Conservation (phyloP, 2,888 invertebrate genomes). For the Nudaria mundana region DNA sequence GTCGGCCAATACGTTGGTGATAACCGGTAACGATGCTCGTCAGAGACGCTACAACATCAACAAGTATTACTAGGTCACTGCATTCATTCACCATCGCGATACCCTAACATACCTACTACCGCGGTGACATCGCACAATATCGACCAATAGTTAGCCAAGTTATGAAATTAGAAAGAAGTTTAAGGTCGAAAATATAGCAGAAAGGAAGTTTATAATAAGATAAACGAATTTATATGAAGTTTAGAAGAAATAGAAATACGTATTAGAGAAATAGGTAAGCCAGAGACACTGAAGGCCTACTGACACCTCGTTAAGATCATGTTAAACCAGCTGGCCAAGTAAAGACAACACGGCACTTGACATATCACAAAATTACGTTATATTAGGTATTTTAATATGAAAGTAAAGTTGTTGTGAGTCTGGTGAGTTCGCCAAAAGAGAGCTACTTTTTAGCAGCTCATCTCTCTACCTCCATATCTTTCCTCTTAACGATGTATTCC, state of each 20-base stretch:
- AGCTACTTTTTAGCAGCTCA: constrained; percentile 52
- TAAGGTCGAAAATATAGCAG: constrained; percentile 54
- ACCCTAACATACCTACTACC: constrained; percentile 22
- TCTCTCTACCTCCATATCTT: constrained; percentile 97
- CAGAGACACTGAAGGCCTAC: constrained; percentile 51
- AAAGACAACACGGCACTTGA: constrained; percentile 69
- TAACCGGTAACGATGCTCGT: constrained; percentile 88
- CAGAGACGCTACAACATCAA: constrained; percentile 83
- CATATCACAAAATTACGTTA: constrained; percentile 60
- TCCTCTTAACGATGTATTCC: constrained; percentile 98
- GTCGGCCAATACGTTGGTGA: constrained; percentile 89
- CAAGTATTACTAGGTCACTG: constrained; percentile 59
- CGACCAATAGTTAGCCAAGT: constrained; percentile 57
- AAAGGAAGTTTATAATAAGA: constrained; percentile 57
- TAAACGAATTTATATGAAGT: constrained; percentile 63
- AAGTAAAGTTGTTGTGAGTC: constrained; percentile 61
- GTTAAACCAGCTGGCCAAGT: constrained; percentile 62
- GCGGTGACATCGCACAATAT: constrained; percentile 36
- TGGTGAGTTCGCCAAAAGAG: constrained; percentile 69
- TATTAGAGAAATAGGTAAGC: constrained; percentile 60
- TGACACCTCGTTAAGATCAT: constrained; percentile 49
- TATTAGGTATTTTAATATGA: constrained; percentile 54
- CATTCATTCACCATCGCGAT: constrained; percentile 13
- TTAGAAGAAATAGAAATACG: constrained; percentile 61
- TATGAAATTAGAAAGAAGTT: constrained; percentile 61